Conservation (phyloP, 2,797 vertebrate genomes). For the Rhabdophis nuchalis region DNA sequence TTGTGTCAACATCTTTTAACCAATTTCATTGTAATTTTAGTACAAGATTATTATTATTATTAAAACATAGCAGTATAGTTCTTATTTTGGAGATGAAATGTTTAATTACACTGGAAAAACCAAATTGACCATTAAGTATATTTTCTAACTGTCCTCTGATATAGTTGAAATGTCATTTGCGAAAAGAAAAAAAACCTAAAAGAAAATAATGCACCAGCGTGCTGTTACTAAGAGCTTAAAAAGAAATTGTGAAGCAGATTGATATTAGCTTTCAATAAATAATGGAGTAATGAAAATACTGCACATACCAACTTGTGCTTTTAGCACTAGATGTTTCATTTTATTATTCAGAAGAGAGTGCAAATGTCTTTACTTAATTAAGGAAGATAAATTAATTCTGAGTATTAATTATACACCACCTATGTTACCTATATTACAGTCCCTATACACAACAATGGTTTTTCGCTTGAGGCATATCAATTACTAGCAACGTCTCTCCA, state of each 20-base stretch:
- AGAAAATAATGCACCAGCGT: constrained; percentile 52
- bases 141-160: constrained; percentile 62
- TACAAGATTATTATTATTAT: too few species aligned
- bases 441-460: constrained; percentile 29
- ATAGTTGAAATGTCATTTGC: constrained; percentile 63
- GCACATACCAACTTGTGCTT: constrained; percentile 25
- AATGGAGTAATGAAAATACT: constrained; percentile 47
- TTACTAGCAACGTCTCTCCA: neutral
- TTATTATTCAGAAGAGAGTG: constrained; percentile 47
- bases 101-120: constrained; percentile 66
- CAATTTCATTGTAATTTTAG: too few species aligned
- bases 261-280: constrained; percentile 53
- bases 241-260: constrained; percentile 51
- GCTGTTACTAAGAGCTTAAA: constrained; percentile 60
- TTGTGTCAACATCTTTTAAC: constrained; percentile 46
- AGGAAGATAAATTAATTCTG: constrained; percentile 38
- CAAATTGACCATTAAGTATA: constrained; percentile 57
- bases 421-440: constrained; percentile 33
- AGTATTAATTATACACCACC: constrained; percentile 23
- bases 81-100: constrained; percentile 57
- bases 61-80: constrained; percentile 52
- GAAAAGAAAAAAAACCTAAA: constrained; percentile 53
- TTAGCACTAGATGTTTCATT: constrained; percentile 40
- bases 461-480: neutral
- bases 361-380: constrained; percentile 35